A percentile compares a stretch with the other conserved stretches of the same genome.
These are phyloP conservation scores for Actias luna DNA, from an alignment of 2,888 invertebrate species.

Conservation along the genomic window DNA sequence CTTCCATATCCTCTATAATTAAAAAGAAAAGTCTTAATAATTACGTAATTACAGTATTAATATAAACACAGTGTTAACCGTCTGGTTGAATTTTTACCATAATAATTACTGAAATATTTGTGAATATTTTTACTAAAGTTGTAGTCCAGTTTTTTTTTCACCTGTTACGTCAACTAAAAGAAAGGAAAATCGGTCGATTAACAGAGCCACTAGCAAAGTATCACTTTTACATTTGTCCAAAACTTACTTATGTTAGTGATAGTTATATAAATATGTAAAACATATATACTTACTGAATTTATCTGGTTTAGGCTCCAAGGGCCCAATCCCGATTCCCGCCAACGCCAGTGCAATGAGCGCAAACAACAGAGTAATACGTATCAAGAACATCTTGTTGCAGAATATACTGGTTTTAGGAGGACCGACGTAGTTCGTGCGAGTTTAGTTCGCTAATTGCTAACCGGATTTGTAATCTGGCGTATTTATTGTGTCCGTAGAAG, in stretches of 20 bases:
- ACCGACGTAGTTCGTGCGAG: not conserved
- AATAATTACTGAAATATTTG: too few relatives aligned
- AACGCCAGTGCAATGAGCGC: conserved; percentile 19
- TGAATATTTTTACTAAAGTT: too few relatives aligned
- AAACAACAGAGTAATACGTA: conserved; percentile 20
- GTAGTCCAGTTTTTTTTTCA: too few relatives aligned
- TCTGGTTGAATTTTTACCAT: not conserved
- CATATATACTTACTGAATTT: conserved; percentile 32
- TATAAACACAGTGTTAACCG: too few relatives aligned
- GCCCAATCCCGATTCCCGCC: conserved; percentile 23
- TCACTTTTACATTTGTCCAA: too few relatives aligned
- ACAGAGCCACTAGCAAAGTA: too few relatives aligned
- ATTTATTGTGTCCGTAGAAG: not conserved
- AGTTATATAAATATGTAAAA: not conserved
- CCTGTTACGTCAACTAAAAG: too few relatives aligned
- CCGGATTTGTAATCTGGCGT: not conserved
- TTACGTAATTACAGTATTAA: not conserved
- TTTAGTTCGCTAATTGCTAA: not conserved
- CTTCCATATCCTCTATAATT: conserved; percentile 29
- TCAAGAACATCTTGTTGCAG: conserved; percentile 23
- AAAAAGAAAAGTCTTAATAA: not conserved
- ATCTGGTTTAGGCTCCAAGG: conserved; percentile 27
- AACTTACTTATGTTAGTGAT: too few relatives aligned
- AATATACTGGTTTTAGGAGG: not conserved
- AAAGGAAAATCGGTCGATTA: too few relatives aligned